A percentile compares a stretch with the other conserved stretches of the same genome.
phyloP scores from a whole-genome alignment of 1,140 invertebrate genomes.

The Listronotus oregonensis region DNA sequence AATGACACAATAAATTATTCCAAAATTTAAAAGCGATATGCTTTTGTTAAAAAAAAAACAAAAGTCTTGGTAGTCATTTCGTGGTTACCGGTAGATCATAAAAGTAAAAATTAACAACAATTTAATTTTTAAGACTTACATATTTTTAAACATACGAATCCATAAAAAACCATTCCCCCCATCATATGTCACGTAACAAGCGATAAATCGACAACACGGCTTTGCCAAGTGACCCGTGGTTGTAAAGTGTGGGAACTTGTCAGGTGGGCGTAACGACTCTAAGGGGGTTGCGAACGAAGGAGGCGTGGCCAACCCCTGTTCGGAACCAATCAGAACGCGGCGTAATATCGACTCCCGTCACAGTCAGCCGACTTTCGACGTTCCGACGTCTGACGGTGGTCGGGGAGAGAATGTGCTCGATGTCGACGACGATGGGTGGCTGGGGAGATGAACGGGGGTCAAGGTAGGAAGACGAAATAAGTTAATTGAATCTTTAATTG shows the following conservation, averaged over 20 bases:
- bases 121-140: too few species aligned
- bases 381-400: constrained; percentile 31
- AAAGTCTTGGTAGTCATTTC: too few species aligned
- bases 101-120: too few species aligned
- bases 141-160: too few species aligned
- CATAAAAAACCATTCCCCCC: not conserved
- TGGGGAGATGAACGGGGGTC: constrained; percentile 7
- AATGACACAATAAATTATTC: too few species aligned
- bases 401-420: constrained; percentile 21
- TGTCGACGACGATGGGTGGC: not conserved
- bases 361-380: constrained; percentile 38
- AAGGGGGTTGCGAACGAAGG: constrained; percentile 4
- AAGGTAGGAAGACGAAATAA: constrained; percentile 30
- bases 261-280: constrained; percentile 34
- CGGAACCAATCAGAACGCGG: constrained; percentile 15
- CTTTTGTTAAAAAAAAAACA: too few species aligned
- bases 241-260: constrained; percentile 37
- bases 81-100: too few species aligned
- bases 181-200: constrained; percentile 32
- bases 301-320: constrained; percentile 26
- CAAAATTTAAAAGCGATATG: too few species aligned
- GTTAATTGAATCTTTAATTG: constrained; percentile 42
- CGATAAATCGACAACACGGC: constrained; percentile 38
- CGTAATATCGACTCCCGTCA: constrained; percentile 30
- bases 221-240: constrained; percentile 39